Base-by-base conservation (phyloP, 2,888 invertebrate genomes). In the Zonitis immaculata region DNA sequence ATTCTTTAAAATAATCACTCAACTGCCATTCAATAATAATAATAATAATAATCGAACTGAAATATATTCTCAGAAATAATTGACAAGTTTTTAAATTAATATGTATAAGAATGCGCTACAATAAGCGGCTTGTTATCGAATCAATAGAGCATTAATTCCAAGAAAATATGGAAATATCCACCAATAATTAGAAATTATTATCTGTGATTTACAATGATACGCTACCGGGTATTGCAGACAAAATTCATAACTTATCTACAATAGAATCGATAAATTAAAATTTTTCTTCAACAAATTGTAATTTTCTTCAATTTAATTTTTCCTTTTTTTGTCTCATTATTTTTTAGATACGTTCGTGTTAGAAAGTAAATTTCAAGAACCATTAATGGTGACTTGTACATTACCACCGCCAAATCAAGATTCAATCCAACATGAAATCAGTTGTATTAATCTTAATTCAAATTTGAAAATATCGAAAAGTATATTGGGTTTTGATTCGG, bases 321-420 rank as follows among this genome's bases (percentile, higher is more conserved):
- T 26, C 6, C 8, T 6, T 9, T 42, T 27, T 44, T 26, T 14
- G n/a, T 22, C 6, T 43, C 11, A 14, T 20, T 25, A 52, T 49
- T 49, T 62, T 49, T 30, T 73, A 77, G 80, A 79, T 59, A 75
- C 77, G 57, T 80, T 85, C 60, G 76, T 84, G 53, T 76, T 86
- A 64, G 82, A 84, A 65, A 80, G 80, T 63, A 81, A 82, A 57
- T 79, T 81, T 60, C 82, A 82, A 52, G 84, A 85, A 70, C 82
- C 84, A 14, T 82, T 86, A 26, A 76, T 86, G 63, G 81, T 86
- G 63, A 84, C 84, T 69, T 85, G 85, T 71, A 81, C 84, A 6
- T 77, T 85, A 42, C 80, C 82, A 1, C 79, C 81, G 51, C 76
- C 79, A 67, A 76, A 77, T 56, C 77, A 80, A 22, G 73, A 76